These are phyloP conservation scores for Camptogramma bilineatum DNA, from an alignment of 2,888 invertebrate species.

Conservation along the genomic window DNA sequence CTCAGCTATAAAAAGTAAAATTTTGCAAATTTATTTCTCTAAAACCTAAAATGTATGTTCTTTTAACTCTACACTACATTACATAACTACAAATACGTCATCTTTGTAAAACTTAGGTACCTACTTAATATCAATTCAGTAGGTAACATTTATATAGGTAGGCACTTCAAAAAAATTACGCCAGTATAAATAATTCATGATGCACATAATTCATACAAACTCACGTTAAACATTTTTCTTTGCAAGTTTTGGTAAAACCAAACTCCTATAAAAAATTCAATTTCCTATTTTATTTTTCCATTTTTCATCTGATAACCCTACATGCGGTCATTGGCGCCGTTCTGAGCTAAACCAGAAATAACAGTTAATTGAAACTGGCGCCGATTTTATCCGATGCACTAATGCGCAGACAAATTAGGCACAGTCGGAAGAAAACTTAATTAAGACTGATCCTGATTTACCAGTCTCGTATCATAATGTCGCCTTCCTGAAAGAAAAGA, in stretches of 20 bases:
- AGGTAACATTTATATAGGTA: too few species aligned
- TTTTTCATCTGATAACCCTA: slow-evolving; percentile 14
- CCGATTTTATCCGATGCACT: slow-evolving; percentile 56
- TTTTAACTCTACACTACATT: too few species aligned
- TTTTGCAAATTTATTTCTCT: not conserved
- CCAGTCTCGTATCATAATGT: not conserved
- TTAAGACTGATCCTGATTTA: not conserved
- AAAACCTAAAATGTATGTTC: too few species aligned
- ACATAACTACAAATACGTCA: too few species aligned
- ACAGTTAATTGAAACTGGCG: slow-evolving; percentile 76
- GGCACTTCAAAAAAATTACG: too few species aligned
- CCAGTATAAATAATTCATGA: too few species aligned
- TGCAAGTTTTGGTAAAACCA: not conserved
- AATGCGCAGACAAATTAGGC: slow-evolving; percentile 61
- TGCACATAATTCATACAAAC: too few species aligned
- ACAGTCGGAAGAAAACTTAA: not conserved
- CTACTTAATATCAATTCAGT: too few species aligned
- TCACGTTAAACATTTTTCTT: not conserved
- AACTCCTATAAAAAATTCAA: not conserved
- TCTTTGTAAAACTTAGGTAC: too few species aligned
- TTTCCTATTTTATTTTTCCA: not conserved
- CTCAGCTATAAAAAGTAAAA: not conserved
- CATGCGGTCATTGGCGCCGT: slow-evolving; percentile 76
- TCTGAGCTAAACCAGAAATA: slow-evolving; percentile 66
- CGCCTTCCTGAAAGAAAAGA: not conserved